Evolutionary conservation across 2,113 vertebrate species (phyloP).

Genomic region (Orientallactaga bullata): DNA sequence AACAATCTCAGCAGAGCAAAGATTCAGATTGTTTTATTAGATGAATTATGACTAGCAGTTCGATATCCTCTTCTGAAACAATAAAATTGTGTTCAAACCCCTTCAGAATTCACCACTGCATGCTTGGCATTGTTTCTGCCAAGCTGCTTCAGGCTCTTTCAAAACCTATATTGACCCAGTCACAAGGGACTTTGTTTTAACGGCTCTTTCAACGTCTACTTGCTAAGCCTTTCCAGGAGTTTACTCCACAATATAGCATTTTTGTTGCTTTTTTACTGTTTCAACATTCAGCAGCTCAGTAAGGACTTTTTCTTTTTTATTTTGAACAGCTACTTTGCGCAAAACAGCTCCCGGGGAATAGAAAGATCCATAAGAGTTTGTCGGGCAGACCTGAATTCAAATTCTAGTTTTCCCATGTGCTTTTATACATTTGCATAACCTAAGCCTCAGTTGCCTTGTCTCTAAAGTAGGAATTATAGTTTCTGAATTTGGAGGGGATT

Average conservation of each 20-base stretch:
- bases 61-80: neutral
- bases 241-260: slow-evolving; percentile 56
- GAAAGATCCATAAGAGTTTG: neutral
- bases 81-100: slow-evolving; percentile 40
- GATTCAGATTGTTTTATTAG: slow-evolving; percentile 56
- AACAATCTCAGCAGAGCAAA: neutral
- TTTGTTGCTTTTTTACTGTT: slow-evolving; percentile 49
- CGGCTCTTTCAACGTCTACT: slow-evolving; percentile 50
- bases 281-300: slow-evolving; percentile 21
- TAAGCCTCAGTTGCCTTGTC: neutral
- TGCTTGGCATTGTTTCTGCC: neutral
- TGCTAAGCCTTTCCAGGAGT: slow-evolving; percentile 38
- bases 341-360: neutral
- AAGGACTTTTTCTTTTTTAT: neutral
- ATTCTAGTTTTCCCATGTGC: neutral
- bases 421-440: neutral
- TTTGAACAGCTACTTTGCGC: slow-evolving; percentile 19
- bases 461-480: neutral
- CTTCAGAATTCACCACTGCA: slow-evolving; percentile 26
- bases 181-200: slow-evolving; percentile 45
- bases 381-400: neutral
- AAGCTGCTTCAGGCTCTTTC: slow-evolving; percentile 50
- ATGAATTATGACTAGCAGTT: slow-evolving; percentile 49
- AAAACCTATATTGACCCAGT: slow-evolving; percentile 3
- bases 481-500: neutral